Evolutionary conservation across 1,140 invertebrate species (phyloP).

Genomic region (Heliconius nattereri): DNA sequence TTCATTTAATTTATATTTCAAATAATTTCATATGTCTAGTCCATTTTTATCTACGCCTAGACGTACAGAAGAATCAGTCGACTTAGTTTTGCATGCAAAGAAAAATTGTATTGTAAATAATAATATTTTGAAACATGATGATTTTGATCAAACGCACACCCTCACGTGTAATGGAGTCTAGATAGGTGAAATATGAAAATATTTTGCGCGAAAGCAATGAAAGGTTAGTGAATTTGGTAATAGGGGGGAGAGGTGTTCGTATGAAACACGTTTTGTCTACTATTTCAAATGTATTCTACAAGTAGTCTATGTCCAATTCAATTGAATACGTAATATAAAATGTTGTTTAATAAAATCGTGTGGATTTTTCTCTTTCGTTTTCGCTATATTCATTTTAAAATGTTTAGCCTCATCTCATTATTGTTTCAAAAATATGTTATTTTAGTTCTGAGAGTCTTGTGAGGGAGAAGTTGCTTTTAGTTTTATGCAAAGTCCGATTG

Average conservation of each 20-base stretch:
- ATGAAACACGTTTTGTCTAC: conserved; percentile 57
- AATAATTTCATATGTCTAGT: too few species aligned
- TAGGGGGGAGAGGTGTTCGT: conserved; percentile 54
- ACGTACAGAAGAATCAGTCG: conserved; percentile 28
- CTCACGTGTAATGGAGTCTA: conserved; percentile 61
- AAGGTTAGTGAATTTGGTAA: conserved; percentile 79
- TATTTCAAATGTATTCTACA: conserved; percentile 59
- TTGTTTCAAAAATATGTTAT: conserved; percentile 19
- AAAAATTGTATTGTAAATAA: conserved; percentile 65
- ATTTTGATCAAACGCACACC: conserved; percentile 60
- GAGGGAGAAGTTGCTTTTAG: conserved; percentile 71
- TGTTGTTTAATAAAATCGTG: conserved; percentile 52
- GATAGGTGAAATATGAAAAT: conserved; percentile 67
- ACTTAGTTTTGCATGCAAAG: conserved; percentile 44
- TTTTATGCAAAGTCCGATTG: conserved; percentile 73
- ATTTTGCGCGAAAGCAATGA: conserved; percentile 70
- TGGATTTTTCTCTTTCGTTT: conserved; percentile 33
- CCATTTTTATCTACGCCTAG: neutral
- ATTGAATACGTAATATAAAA: conserved; percentile 66
- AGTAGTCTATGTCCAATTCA: conserved; percentile 61
- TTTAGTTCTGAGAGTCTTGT: conserved; percentile 73
- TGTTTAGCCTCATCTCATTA: conserved; percentile 11
- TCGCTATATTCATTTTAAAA: neutral
- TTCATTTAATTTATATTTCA: too few species aligned
- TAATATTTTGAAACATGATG: conserved; percentile 39